Evolutionary conservation across 2,888 invertebrate genomes (phyloP), one percentile per base, ranked within the genome.

Genomic region (Biston stratarius): DNA sequence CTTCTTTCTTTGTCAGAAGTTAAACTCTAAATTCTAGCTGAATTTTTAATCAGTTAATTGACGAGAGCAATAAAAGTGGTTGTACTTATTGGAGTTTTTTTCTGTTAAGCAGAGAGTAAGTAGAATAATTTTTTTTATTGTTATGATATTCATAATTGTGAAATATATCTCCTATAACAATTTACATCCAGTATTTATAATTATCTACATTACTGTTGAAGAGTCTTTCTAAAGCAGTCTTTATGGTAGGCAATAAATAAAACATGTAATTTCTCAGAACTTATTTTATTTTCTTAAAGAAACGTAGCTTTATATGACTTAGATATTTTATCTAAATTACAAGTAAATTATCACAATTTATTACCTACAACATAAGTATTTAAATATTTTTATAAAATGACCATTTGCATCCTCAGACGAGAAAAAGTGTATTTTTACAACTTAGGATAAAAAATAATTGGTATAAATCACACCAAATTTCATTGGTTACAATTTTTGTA

Each of bases 291-390:
- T 55, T 60, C 15, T 66, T 51, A 63, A 63, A 51, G 49, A 65
- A 59, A 56, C 67, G 65, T 62, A 72, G 67, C 64, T 64, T 61
- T 10, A 49, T 64, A 61, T 61, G 53, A 67, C 61, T 61, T 66
- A 53, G 53, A 57, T 55, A 56, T 49, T 6, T 33, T 14, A 33
- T 36, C 10, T 1, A 11, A 0, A 42, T 42, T 36, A 14, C 11
- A 15, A 12, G 9, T 15, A 38, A 53, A 40, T 6, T 34, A 34
- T 45, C 45, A 57, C 52, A 53, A 6, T 34, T 14, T 11, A n/a
- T 8, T 45, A 45, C 45, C 6, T 45, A 45, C 10, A 12, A 10
- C 12, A 8, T 45, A 14, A n/a, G 38, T 6, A 24, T 11, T 24
- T 48, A 10, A 15, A 10, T 1, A 24, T 48, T 15, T 15, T 15